These are phyloP conservation scores for Coptodon bakossiorum DNA, from an alignment of 2,113 vertebrate species.

Conservation along the genomic window DNA sequence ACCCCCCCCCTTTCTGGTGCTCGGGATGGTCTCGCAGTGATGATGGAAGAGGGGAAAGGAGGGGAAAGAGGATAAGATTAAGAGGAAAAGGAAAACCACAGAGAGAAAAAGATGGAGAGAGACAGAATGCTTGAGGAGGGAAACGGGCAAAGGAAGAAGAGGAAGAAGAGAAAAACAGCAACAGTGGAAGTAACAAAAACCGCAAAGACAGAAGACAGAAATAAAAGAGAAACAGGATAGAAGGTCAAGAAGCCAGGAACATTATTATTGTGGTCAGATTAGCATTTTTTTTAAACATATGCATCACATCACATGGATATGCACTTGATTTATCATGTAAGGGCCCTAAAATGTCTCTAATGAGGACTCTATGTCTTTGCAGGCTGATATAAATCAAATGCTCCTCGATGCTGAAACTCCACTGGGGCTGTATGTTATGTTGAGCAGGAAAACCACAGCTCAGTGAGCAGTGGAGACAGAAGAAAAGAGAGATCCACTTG, in stretches of 20 bases:
- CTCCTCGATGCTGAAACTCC: neutral
- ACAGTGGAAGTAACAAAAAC: neutral
- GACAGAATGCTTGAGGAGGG: neutral
- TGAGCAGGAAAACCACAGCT: constrained; percentile 8
- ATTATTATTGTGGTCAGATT: constrained; percentile 2
- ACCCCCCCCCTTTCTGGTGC: neutral
- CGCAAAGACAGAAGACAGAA: neutral
- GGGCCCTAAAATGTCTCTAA: neutral
- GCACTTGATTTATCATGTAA: neutral
- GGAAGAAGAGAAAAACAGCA: neutral
- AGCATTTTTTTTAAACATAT: neutral
- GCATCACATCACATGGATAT: neutral
- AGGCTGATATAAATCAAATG: constrained; percentile 20
- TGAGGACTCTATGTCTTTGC: neutral
- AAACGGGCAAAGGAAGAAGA: neutral
- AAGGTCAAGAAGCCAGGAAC: neutral
- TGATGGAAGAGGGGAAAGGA: neutral
- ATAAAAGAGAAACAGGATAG: neutral
- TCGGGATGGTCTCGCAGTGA: neutral
- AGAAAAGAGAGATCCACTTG: neutral
- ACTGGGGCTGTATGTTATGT: constrained; percentile 1
- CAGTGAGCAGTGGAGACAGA: neutral
- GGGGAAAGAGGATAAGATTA: neutral
- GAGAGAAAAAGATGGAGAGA: neutral
- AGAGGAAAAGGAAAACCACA: constrained; percentile 13